Evolutionary conservation across 2,797 vertebrate species (phyloP).

Genomic region (Semotilus atromaculatus): DNA sequence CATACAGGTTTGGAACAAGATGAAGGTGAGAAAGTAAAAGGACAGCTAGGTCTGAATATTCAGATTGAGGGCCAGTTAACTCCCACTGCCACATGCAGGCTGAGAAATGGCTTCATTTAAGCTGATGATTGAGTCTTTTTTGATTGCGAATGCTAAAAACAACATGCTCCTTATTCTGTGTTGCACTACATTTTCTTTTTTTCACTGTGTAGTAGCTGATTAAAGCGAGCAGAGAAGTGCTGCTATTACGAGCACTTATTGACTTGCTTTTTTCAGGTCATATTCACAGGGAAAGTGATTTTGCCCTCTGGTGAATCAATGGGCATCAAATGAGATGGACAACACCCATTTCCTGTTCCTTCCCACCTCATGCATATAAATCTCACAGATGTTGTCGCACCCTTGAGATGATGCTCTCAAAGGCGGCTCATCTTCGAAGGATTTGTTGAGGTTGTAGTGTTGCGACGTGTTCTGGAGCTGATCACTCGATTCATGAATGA

Average conservation of each 20-base stretch:
- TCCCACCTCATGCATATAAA: constrained; percentile 64
- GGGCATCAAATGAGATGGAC: constrained; percentile 73
- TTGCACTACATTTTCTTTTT: constrained; percentile 25
- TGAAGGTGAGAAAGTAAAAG: not conserved
- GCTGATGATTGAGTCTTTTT: constrained; percentile 44
- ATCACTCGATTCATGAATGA: constrained; percentile 6
- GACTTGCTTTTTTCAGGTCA: constrained; percentile 50
- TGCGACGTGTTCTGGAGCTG: not conserved
- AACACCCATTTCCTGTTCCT: constrained; percentile 72
- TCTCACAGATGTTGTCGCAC: constrained; percentile 62
- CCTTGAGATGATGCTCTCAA: constrained; percentile 7
- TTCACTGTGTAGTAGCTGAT: constrained; percentile 38
- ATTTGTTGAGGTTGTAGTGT: constrained; percentile 5
- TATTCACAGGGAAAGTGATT: constrained; percentile 55
- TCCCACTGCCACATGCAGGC: not conserved
- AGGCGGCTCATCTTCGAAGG: not conserved
- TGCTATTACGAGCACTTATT: constrained; percentile 53
- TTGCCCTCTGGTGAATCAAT: constrained; percentile 69
- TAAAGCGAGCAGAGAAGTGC: constrained; percentile 30
- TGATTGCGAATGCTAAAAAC: constrained; percentile 50
- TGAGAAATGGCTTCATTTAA: constrained; percentile 43
- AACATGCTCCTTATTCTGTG: constrained; percentile 51
- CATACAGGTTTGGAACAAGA: not conserved
- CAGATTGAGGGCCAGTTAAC: not conserved
- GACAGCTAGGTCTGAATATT: constrained; percentile 10